These are phyloP conservation scores for Sebastes cheni DNA, from an alignment of 2,797 vertebrate genomes.

Conservation along the genomic window DNA sequence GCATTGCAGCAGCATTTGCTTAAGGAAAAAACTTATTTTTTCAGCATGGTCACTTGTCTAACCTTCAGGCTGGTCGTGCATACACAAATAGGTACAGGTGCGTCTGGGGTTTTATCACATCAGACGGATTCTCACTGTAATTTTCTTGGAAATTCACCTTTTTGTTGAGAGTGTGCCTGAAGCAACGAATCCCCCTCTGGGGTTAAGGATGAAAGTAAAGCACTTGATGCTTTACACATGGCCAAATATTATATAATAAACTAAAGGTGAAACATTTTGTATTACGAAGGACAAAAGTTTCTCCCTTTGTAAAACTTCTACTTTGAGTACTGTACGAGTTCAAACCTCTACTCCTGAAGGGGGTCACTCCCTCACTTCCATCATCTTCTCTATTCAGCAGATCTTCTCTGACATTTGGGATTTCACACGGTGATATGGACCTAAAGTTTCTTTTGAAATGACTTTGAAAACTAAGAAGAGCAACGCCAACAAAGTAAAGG, in stretches of 20 bases:
- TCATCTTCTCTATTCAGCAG: not conserved
- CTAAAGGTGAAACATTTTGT: not conserved
- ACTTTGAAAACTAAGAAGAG: not conserved
- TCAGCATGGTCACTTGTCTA: not conserved
- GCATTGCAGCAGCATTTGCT: not conserved
- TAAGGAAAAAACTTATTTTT: not conserved
- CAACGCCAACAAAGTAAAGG: not conserved
- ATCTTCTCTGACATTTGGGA: constrained; percentile 2
- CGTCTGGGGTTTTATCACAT: constrained; percentile 17
- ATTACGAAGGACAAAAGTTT: not conserved
- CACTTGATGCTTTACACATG: not conserved
- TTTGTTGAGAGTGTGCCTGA: constrained; percentile 15
- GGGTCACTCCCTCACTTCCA: not conserved
- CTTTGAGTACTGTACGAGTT: not conserved
- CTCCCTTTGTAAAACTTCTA: not conserved
- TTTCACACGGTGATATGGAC: not conserved
- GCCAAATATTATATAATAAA: not conserved
- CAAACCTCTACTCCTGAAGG: not conserved
- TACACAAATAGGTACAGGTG: not conserved
- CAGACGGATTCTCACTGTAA: constrained; percentile 31
- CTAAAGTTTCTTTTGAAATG: not conserved
- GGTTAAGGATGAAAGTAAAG: constrained; percentile 26
- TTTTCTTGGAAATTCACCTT: constrained; percentile 26
- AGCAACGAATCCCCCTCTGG: constrained; percentile 26
- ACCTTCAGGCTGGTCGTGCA: not conserved